Base-by-base conservation (phyloP, 2,888 invertebrate genomes). In the Smittia sp. region DNA sequence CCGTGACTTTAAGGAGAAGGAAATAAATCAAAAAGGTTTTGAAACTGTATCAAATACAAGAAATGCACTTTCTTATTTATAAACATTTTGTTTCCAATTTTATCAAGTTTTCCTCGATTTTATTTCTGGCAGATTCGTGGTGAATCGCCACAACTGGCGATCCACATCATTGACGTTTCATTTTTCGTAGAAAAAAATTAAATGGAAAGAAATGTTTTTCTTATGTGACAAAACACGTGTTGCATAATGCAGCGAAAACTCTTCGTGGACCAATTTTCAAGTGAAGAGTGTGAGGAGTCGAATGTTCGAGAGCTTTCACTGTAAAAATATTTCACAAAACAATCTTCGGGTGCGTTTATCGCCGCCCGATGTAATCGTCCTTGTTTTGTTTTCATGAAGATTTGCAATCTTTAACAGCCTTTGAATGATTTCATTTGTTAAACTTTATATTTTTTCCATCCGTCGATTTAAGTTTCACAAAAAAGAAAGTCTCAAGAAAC, bases 391-490 rank as follows among this genome's bases (percentile, higher is more conserved):
- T 22, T 63, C 62, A 72, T 72, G 72, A 58, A 72, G 69, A 72
- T 72, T 72, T 72, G 58, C 62, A 72, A 72, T 62, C 58, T 72
- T 72, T 72, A 72, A 72, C 72, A 72, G 72, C 72, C 72, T 72
- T 72, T 70, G 20, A 32, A 66, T 62, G 27, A 38, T 62, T 58
- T 20, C n/a, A 41, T 69, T 72, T 72, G 62, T 39, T 66, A 58
- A 72, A 72, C 38, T 72, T 72, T 72, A 72, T 72, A 69, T 72
- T 72, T 72, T 72, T 58, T 72, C 72, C 62, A 58, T 63, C 63
- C 63, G 27, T 63, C 63, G 25, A 24, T 27, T 27, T 72, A n/a
- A 9, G 20, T 15, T 72, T 13, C 52, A 69, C 32, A 62, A 62
- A 69, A 69, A 72, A 22, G 15, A 18, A 3, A 63, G 20, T 27